Base-by-base conservation (phyloP, 1,140 invertebrate species). In the Pogonognathellus flavescens region DNA sequence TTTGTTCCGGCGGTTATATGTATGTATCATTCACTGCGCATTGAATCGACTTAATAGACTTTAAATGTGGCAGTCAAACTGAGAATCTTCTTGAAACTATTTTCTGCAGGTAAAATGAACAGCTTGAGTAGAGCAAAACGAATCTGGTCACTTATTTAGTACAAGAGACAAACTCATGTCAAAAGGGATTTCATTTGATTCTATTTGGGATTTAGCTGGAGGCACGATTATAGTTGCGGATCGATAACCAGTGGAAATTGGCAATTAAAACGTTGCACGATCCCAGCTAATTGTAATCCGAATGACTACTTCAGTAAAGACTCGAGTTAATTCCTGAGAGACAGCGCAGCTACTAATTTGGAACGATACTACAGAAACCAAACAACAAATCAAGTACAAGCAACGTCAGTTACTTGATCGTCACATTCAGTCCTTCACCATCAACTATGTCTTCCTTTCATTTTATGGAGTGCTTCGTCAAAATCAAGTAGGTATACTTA, bases 281-380 rank as follows among this genome's bases (percentile, higher is more conserved):
- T 76, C 70, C 41, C 13, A 76, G 41, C 70, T 76, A 76, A 76
- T 76, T 76, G 70, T 76, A 76, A 76, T 76, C 70, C 70, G 70
- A 76, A 41, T 76, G 41, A 76, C 22, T 14, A 76, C 41, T 50
- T 76, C 31, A 49, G 70, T 49, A n/a, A 18, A 18, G 59, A 20
- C 41, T 76, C 31, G 14, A 76, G 3, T 76, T 76, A 50, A 76
- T 76, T 76, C 41, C 70, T 76, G n/a, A 8, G 41, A 76, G 70
- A 31, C 22, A 76, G 49, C 25, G n/a, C 70, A 76, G 41, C 1
- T 9, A 76, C 31, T 76, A 76, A 76, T 76, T 16, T 9, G 16
- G 16, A 31, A 76, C 41, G 14, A 50, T 76, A 18, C 41, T 50
- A n/a, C n/a, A 18, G 31, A 70, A 22, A 66, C n/a, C 22, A 2